phyloP scores from a whole-genome alignment of 2,888 invertebrate genomes.

The Synergus umbraculus region DNA sequence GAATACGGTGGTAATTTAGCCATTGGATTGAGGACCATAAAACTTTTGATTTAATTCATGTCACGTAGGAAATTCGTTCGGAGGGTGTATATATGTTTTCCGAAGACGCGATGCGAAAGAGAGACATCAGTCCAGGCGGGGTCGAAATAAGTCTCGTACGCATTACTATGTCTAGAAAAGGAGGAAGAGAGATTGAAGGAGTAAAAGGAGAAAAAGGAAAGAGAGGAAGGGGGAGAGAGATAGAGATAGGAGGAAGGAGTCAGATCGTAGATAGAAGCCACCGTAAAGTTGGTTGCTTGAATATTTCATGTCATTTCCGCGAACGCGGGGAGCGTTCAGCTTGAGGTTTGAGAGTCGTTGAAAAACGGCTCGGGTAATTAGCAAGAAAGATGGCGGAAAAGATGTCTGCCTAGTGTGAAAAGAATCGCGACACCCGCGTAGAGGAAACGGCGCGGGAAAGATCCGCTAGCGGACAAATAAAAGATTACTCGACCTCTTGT shows the following conservation, averaged over 20 bases:
- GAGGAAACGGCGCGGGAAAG: slow-evolving; percentile 48
- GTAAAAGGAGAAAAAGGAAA: slow-evolving; percentile 4
- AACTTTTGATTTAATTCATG: slow-evolving; percentile 42
- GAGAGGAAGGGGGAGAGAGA: slow-evolving; percentile 39
- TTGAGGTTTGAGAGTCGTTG: slow-evolving; percentile 55
- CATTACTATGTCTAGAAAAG: slow-evolving; percentile 31
- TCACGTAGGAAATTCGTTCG: slow-evolving; percentile 30
- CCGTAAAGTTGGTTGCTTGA: slow-evolving; percentile 61
- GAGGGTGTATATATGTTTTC: slow-evolving; percentile 33
- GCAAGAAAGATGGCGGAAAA: slow-evolving; percentile 66
- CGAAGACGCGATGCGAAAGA: slow-evolving; percentile 23
- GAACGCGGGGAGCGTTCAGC: slow-evolving; percentile 54
- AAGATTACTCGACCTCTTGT: slow-evolving; percentile 56
- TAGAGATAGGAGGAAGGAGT: slow-evolving; percentile 29
- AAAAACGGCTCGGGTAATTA: slow-evolving; percentile 69
- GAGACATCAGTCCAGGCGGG: slow-evolving; percentile 18
- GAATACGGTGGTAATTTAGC: slow-evolving; percentile 33
- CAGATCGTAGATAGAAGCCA: slow-evolving; percentile 47
- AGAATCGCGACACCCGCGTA: slow-evolving; percentile 59
- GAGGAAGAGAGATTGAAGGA: slow-evolving; percentile 35
- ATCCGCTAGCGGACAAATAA: slow-evolving; percentile 62
- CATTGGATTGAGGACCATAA: slow-evolving; percentile 29
- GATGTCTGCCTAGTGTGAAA: slow-evolving; percentile 64
- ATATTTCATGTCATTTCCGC: slow-evolving; percentile 69
- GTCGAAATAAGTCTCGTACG: slow-evolving; percentile 40